A percentile compares a stretch with the other conserved stretches of the same genome.
These are phyloP conservation scores for Mythimna impura DNA, from an alignment of 2,888 invertebrate species.

Conservation along the genomic window DNA sequence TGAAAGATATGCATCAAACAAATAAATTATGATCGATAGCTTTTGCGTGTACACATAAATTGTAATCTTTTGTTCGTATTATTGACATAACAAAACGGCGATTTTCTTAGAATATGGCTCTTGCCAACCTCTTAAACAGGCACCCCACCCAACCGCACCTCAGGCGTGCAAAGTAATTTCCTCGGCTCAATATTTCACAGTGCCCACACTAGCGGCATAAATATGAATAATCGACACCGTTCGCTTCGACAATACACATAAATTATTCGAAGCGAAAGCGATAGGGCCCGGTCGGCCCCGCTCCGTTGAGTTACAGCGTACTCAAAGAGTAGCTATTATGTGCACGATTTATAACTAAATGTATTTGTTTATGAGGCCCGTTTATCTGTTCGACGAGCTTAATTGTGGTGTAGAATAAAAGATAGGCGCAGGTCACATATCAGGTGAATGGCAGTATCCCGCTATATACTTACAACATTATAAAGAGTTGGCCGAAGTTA, in stretches of 20 bases:
- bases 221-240: slow-evolving; percentile 82
- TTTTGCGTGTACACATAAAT: not conserved
- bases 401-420: slow-evolving; percentile 60
- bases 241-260: slow-evolving; percentile 79
- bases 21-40: slow-evolving; percentile 11
- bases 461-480: slow-evolving; percentile 7
- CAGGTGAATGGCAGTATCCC: slow-evolving; percentile 24
- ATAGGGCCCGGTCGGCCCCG: slow-evolving; percentile 67
- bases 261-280: slow-evolving; percentile 77
- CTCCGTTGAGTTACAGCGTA: slow-evolving; percentile 60
- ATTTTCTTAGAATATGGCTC: not conserved
- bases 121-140: not conserved
- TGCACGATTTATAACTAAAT: slow-evolving; percentile 68
- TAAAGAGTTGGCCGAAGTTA: not conserved
- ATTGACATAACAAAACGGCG: too few species aligned
- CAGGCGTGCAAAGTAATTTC: slow-evolving; percentile 77
- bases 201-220: slow-evolving; percentile 78
- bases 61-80: not conserved
- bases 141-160: slow-evolving; percentile 60
- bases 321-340: slow-evolving; percentile 67
- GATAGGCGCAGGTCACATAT: slow-evolving; percentile 30
- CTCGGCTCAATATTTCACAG: slow-evolving; percentile 77
- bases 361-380: slow-evolving; percentile 64
- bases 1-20: slow-evolving; percentile 1
- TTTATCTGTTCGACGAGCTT: slow-evolving; percentile 64